phyloP scores from a whole-genome alignment of 2,113 vertebrate genomes.

The Rhynchopsitta pachyrhyncha region DNA sequence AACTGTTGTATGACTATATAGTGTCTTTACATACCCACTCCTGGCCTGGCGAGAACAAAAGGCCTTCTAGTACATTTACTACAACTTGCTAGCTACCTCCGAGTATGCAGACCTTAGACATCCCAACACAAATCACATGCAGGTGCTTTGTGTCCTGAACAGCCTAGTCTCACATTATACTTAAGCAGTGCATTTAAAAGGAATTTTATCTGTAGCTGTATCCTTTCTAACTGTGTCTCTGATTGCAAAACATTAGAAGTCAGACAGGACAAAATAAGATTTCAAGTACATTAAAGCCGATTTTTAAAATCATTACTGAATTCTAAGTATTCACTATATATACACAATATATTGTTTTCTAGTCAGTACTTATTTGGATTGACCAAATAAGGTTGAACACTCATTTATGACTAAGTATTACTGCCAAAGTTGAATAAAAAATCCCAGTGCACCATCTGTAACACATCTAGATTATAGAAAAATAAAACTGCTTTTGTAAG shows the following conservation, averaged over 20 bases:
- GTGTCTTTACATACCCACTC: background rate
- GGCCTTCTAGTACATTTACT: background rate
- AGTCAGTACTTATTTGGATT: background rate
- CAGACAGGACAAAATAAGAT: conserved; percentile 14
- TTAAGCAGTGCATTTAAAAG: background rate
- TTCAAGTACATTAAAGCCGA: background rate
- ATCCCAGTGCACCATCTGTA: background rate
- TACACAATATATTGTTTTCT: background rate
- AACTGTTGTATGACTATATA: background rate
- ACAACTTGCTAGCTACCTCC: background rate
- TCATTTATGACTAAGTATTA: background rate
- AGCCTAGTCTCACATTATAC: background rate
- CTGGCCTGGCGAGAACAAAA: background rate
- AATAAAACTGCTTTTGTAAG: conserved; percentile 27
- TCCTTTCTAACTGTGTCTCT: background rate
- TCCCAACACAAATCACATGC: background rate
- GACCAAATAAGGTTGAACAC: conserved; percentile 32
- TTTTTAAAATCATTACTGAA: conserved; percentile 7
- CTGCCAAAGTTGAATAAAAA: background rate
- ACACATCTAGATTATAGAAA: background rate
- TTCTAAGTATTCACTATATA: conserved; percentile 31
- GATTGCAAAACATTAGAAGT: conserved; percentile 19
- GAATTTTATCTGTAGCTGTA: background rate
- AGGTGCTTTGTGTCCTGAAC: background rate
- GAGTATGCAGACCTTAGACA: background rate